Conservation (phyloP, 1,140 invertebrate genomes). For the Fopius arisanus region DNA sequence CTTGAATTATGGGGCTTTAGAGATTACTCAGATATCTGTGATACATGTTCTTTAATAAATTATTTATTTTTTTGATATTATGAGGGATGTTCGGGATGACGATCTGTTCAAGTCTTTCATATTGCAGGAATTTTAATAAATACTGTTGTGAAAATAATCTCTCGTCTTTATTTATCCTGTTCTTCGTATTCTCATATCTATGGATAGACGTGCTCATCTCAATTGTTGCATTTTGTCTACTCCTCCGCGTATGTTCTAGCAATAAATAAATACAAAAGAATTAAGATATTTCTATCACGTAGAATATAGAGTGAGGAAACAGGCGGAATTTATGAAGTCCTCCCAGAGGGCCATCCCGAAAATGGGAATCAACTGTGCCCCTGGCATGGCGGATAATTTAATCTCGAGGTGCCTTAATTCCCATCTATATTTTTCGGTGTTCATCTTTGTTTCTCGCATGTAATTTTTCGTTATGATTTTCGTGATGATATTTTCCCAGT, state of each 20-base stretch:
- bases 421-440: not conserved
- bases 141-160: not conserved
- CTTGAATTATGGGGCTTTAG: too few species aligned
- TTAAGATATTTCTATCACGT: slow-evolving; percentile 40
- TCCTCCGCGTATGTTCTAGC: slow-evolving; percentile 26
- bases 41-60: not conserved
- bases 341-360: slow-evolving; percentile 29
- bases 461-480: slow-evolving; percentile 1
- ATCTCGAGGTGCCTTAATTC: slow-evolving; percentile 18
- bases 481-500: too few species aligned
- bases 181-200: not conserved
- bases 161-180: not conserved
- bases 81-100: not conserved
- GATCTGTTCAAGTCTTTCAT: not conserved
- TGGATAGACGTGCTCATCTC: too few species aligned
- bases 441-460: slow-evolving; percentile 6
- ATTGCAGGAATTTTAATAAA: not conserved
- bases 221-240: too few species aligned
- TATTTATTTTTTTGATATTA: not conserved
- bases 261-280: slow-evolving; percentile 26
- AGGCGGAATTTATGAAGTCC: slow-evolving; percentile 9
- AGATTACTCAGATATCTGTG: slow-evolving; percentile 4
- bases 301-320: slow-evolving; percentile 31
- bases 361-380: slow-evolving; percentile 38
- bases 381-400: slow-evolving; percentile 35